These are phyloP conservation scores for Hermodice carunculata DNA, from an alignment of 2,888 invertebrate species.

Conservation along the genomic window DNA sequence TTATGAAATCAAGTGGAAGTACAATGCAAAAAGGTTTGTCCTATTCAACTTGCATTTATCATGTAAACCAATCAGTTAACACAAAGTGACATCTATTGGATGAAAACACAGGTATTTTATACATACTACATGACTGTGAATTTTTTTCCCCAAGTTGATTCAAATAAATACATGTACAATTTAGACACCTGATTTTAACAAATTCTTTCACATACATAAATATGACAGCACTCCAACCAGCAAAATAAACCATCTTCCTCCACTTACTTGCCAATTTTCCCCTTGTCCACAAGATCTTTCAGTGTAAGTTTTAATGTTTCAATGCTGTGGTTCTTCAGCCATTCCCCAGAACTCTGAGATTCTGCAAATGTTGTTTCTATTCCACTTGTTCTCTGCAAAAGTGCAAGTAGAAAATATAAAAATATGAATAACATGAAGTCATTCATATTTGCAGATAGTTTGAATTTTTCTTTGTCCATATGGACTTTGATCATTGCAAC, in stretches of 20 bases:
- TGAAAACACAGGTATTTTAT: too few relatives aligned
- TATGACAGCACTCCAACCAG: background rate
- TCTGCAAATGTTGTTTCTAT: constrained; percentile 47
- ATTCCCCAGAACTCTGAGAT: constrained; percentile 64
- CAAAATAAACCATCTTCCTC: too few relatives aligned
- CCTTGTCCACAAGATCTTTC: constrained; percentile 66
- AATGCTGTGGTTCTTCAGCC: constrained; percentile 65
- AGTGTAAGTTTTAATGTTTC: constrained; percentile 62
- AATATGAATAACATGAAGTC: background rate
- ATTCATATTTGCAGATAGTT: too few relatives aligned
- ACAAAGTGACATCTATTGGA: too few relatives aligned
- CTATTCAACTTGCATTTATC: too few relatives aligned
- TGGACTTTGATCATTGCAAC: too few relatives aligned
- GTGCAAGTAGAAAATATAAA: background rate
- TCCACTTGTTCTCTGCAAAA: constrained; percentile 27
- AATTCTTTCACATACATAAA: background rate
- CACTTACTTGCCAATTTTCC: constrained; percentile 26
- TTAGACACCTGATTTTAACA: background rate
- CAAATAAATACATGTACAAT: background rate
- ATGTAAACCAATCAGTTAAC: too few relatives aligned
- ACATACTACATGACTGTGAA: too few relatives aligned
- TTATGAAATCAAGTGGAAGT: too few relatives aligned
- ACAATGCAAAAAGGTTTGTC: too few relatives aligned
- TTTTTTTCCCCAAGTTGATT: background rate
- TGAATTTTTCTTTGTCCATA: too few relatives aligned